Conservation (phyloP, 1,140 invertebrate genomes). For the Caerostris extrusa region DNA sequence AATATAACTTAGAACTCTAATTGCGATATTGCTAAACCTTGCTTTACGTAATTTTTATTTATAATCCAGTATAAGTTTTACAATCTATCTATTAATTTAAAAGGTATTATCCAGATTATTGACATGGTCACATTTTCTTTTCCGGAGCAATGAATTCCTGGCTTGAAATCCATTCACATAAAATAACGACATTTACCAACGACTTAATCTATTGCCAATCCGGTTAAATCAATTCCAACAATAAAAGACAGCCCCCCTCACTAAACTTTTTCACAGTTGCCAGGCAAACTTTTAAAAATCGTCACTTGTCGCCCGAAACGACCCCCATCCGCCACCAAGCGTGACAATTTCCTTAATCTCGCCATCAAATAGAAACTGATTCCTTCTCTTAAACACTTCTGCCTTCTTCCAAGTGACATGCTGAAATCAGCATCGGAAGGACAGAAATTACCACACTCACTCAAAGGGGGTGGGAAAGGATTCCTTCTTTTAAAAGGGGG, state of each 20-base stretch:
- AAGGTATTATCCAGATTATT: too few species aligned
- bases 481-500: background rate
- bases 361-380: conserved; percentile 50
- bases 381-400: conserved; percentile 34
- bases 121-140: too few species aligned
- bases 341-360: conserved; percentile 65
- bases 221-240: background rate
- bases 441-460: conserved; percentile 4
- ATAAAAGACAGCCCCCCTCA: background rate
- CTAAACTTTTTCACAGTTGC: background rate
- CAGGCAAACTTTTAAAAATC: conserved; percentile 62
- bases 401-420: conserved; percentile 39
- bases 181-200: too few species aligned
- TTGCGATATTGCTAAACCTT: too few species aligned
- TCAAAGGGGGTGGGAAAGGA: background rate
- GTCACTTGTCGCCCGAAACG: conserved; percentile 27
- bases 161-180: background rate
- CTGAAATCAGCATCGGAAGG: conserved; percentile 50
- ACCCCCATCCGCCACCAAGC: background rate
- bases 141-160: conserved; percentile 1
- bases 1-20: too few species aligned
- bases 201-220: background rate
- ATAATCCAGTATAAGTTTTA: too few species aligned
- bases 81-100: too few species aligned
- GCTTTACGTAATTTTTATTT: too few species aligned